A percentile compares a stretch with the other conserved stretches of the same genome.
phyloP scores from a whole-genome alignment of 1,140 invertebrate genomes.

The Penaeus chinensis region DNA sequence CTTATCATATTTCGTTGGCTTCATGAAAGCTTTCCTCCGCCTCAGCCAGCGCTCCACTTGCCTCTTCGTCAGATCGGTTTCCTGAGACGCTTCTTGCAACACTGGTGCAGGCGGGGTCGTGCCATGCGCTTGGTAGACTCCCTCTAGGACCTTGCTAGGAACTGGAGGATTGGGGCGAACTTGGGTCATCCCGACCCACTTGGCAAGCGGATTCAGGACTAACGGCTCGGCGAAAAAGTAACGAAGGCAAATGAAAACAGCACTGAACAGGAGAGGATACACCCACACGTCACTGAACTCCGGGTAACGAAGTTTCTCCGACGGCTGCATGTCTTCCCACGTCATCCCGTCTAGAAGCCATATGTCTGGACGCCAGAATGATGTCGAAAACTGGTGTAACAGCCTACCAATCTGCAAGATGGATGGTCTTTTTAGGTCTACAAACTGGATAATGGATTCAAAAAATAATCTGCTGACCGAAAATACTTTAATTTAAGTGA shows the following conservation, averaged over 20 bases:
- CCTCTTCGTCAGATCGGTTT: slow-evolving; percentile 85
- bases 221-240: slow-evolving; percentile 33
- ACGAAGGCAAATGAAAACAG: slow-evolving; percentile 4
- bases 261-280: slow-evolving; percentile 43
- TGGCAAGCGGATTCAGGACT: slow-evolving; percentile 33
- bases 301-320: slow-evolving; percentile 80
- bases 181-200: slow-evolving; percentile 17
- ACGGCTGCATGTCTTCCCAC: slow-evolving; percentile 88
- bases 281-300: slow-evolving; percentile 80
- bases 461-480: too few species aligned
- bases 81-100: slow-evolving; percentile 77
- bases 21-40: slow-evolving; percentile 69
- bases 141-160: slow-evolving; percentile 16
- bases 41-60: slow-evolving; percentile 92
- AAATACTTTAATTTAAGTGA: neutral
- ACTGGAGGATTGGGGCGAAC: slow-evolving; percentile 19
- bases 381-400: slow-evolving; percentile 25
- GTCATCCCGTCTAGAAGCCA: slow-evolving; percentile 78
- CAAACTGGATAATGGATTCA: too few species aligned
- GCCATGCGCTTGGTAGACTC: slow-evolving; percentile 25
- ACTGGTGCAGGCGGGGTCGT: slow-evolving; percentile 6
- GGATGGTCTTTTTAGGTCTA: neutral
- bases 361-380: slow-evolving; percentile 39
- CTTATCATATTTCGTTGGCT: slow-evolving; percentile 29
- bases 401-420: slow-evolving; percentile 42